A percentile compares a stretch with the other conserved stretches of the same genome.
phyloP scores from a whole-genome alignment of 2,113 vertebrate species.

The Oncorhynchus gorbuscha region DNA sequence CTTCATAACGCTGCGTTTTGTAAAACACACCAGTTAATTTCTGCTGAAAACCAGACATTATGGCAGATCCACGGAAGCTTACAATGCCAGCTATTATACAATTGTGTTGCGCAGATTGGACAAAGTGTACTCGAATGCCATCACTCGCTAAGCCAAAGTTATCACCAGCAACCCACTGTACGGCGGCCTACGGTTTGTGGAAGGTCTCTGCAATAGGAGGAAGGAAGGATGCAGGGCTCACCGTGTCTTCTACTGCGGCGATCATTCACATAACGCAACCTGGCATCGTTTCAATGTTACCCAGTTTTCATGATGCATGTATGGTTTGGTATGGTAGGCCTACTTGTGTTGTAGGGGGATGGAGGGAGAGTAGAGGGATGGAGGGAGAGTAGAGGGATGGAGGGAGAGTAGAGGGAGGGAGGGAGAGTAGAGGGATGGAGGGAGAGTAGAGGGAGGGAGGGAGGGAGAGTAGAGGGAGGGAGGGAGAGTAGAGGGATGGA shows the following conservation, averaged over 20 bases:
- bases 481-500: too few relatives aligned
- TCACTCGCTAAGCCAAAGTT: neutral
- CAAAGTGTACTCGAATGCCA: constrained; percentile 6
- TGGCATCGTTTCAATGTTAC: too few relatives aligned
- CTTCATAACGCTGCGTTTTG: constrained; percentile 3
- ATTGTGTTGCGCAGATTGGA: neutral
- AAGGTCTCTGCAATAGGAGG: neutral
- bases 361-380: too few relatives aligned
- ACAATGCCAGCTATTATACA: constrained; percentile 14
- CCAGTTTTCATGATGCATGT: too few relatives aligned
- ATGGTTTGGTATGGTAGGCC: too few relatives aligned
- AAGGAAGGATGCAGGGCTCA: neutral
- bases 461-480: too few relatives aligned
- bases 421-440: too few relatives aligned
- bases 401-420: too few relatives aligned
- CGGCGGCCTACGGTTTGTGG: neutral
- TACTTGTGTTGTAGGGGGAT: too few relatives aligned
- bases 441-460: too few relatives aligned
- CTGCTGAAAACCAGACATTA: constrained; percentile 27
- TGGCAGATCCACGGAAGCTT: constrained; percentile 7
- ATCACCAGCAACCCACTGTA: neutral
- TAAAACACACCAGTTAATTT: constrained; percentile 19
- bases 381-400: too few relatives aligned
- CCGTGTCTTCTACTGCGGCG: neutral
- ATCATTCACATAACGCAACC: neutral